A percentile compares a stretch with the other conserved stretches of the same genome.
Evolutionary conservation across 1,140 invertebrate species (phyloP).

Genomic region (Penaeus vannamei): DNA sequence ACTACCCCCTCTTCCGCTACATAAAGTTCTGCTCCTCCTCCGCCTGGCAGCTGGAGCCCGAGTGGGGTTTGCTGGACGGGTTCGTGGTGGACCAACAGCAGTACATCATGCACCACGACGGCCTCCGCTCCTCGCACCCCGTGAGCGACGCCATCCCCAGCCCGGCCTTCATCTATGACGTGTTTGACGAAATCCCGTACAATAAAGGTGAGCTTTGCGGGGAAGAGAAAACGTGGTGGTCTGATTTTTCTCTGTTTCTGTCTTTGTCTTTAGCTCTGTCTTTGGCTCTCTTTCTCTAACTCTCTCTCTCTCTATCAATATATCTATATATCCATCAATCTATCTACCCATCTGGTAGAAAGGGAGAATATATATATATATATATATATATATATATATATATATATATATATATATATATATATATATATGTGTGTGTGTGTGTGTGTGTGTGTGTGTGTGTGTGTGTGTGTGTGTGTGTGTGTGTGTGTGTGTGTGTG

Average conservation of each 20-base stretch:
- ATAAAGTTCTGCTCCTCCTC: no score
- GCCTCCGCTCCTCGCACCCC: constrained; percentile 89
- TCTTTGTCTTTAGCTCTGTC: no score
- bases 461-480: no score
- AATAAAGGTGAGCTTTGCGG: constrained; percentile 78
- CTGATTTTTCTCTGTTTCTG: no score
- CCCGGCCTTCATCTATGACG: constrained; percentile 92
- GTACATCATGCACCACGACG: constrained; percentile 86
- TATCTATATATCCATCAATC: background rate
- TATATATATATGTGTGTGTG: no score
- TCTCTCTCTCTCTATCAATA: background rate
- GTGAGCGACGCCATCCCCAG: constrained; percentile 89
- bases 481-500: no score
- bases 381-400: no score
- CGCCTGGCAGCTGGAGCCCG: constrained; percentile 76
- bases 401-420: no score
- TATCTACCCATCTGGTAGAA: background rate
- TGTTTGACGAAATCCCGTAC: constrained; percentile 95
- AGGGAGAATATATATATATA: background rate
- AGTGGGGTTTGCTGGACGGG: constrained; percentile 86
- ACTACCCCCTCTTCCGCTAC: no score
- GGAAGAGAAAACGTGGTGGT: no score
- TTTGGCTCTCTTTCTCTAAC: no score
- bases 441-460: no score
- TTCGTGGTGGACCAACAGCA: constrained; percentile 88